phyloP scores from a whole-genome alignment of 2,888 invertebrate genomes.

The Plutella xylostella region DNA sequence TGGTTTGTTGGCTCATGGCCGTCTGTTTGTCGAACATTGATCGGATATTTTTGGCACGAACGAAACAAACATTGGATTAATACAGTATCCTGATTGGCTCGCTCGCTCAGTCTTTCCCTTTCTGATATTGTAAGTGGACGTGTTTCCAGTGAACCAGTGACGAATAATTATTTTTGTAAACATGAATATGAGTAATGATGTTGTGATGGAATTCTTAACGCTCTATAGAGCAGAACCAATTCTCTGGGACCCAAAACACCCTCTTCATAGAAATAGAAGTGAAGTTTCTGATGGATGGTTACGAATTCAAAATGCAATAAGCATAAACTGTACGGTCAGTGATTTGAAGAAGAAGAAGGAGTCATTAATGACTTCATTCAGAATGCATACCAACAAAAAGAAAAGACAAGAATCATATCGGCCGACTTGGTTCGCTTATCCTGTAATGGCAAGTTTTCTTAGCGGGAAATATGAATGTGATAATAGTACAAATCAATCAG shows the following conservation, averaged over 20 bases:
- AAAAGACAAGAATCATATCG: slow-evolving; percentile 31
- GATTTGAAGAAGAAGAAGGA: slow-evolving; percentile 60
- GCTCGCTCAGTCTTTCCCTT: slow-evolving; percentile 23
- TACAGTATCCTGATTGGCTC: slow-evolving; percentile 33
- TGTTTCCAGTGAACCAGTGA: slow-evolving; percentile 9
- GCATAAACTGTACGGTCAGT: slow-evolving; percentile 34
- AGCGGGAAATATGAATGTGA: slow-evolving; percentile 50
- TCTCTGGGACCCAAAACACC: slow-evolving; percentile 54
- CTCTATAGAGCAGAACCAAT: slow-evolving; percentile 44
- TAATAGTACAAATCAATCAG: slow-evolving; percentile 35
- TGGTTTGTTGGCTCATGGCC: slow-evolving; percentile 24
- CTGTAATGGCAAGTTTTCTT: slow-evolving; percentile 54
- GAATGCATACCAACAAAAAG: slow-evolving; percentile 42
- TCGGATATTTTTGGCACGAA: slow-evolving; percentile 38
- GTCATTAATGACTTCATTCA: slow-evolving; percentile 54
- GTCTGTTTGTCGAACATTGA: slow-evolving; percentile 31
- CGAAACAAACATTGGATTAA: slow-evolving; percentile 46
- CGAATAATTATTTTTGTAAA: slow-evolving; percentile 11
- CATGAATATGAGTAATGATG: slow-evolving; percentile 50
- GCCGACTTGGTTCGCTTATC: slow-evolving; percentile 53
- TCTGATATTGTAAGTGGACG: slow-evolving; percentile 21
- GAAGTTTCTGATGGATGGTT: slow-evolving; percentile 49
- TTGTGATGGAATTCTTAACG: slow-evolving; percentile 48
- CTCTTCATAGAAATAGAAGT: slow-evolving; percentile 40
- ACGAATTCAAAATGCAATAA: slow-evolving; percentile 42